These are phyloP conservation scores for Pseudococcus jackbeardsleyi DNA, from an alignment of 2,888 invertebrate species.

Conservation along the genomic window DNA sequence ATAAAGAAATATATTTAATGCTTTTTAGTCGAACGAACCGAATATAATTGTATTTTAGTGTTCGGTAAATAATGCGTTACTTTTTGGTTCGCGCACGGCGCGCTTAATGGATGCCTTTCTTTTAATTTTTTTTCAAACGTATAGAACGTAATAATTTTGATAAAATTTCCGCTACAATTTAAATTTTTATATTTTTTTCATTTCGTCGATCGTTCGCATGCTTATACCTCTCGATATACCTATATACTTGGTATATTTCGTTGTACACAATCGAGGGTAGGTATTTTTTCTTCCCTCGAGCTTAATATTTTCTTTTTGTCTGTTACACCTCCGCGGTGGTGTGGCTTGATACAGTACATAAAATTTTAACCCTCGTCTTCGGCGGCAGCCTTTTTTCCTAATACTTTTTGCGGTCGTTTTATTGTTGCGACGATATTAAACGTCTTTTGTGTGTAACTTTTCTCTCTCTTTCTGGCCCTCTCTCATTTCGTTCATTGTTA, in stretches of 20 bases:
- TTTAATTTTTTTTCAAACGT: slow-evolving; percentile 30
- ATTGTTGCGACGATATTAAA: slow-evolving; percentile 40
- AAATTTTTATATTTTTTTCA: background rate
- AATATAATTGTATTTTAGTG: slow-evolving; percentile 53
- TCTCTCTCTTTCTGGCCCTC: background rate
- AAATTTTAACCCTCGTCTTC: background rate
- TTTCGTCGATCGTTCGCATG: background rate
- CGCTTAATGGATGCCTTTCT: slow-evolving; percentile 49
- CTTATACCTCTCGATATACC: background rate
- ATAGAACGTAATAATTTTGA: slow-evolving; percentile 45
- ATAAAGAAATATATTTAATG: slow-evolving; percentile 57
- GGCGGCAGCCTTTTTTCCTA: background rate
- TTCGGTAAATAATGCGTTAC: slow-evolving; percentile 55
- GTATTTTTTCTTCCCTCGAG: background rate
- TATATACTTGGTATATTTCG: background rate
- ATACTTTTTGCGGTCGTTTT: background rate
- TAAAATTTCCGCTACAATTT: slow-evolving; percentile 51
- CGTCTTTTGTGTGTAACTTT: slow-evolving; percentile 23
- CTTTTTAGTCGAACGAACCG: slow-evolving; percentile 50
- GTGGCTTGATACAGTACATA: background rate
- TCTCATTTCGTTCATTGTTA: background rate
- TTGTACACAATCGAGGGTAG: background rate
- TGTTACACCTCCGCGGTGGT: background rate
- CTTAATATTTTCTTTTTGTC: background rate
- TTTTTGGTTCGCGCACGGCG: slow-evolving; percentile 24